Base-by-base conservation (phyloP, 1,140 invertebrate genomes). In the Nephotettix cincticeps region DNA sequence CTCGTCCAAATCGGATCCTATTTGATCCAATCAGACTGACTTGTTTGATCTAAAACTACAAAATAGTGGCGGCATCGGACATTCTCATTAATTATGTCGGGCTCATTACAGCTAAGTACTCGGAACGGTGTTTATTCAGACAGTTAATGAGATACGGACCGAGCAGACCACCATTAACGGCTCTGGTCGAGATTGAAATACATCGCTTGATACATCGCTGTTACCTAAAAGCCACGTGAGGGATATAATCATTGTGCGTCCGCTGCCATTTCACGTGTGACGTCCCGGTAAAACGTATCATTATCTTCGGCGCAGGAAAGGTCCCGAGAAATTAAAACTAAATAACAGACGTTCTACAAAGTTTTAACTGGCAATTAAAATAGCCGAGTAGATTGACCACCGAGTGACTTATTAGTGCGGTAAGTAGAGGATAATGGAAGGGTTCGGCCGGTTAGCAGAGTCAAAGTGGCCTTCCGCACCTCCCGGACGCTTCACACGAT, bases 271-370 rank as follows among this genome's bases (percentile, higher is more conserved):
- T 21, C 14, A 36, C 47, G 14, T 51, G 47, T 51, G 47, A 51
- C n/a, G 47, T 51, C 47, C 47, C 6, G 19, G 14, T 21, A 21
- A 21, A 51, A 51, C 47, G 47, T 51, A 51, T 51, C 47, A 51
- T 51, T 51, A 51, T 21, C 47, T 6, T 21, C 47, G 47, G 47
- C 47, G 21, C 47, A 21, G 47, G 47, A 51, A 51, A 51, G 47
- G 47, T 51, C 21, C 47, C 47, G 47, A 51, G 47, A 51, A 51
- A 51, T 51, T 51, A 51, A 51, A 51, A 51, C 47, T 19, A 51
- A 51, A 51, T 51, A 51, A 51, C 47, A 51, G 47, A 51, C 47
- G 47, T 51, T 51, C 47, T 51, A 51, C 47, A 51, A 51, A 51
- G 47, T 51, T 51, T 51, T 9, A 51, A 51, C 47, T 21, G 47